phyloP scores from a whole-genome alignment of 2,797 vertebrate species.

The Lutra lutra region DNA sequence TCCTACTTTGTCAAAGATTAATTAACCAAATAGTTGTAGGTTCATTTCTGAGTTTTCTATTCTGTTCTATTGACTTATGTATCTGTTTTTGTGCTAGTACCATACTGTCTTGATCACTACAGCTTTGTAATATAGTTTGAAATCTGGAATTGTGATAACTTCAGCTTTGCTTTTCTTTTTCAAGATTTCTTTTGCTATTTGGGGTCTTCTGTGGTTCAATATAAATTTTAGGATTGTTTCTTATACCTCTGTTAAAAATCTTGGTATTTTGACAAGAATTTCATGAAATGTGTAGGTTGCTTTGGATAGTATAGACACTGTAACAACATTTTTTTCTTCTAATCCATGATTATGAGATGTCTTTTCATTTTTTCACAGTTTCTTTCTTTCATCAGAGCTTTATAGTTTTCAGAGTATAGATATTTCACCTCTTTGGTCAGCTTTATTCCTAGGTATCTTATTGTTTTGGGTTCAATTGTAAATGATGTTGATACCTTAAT shows the following conservation, averaged over 20 bases:
- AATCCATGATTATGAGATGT: neutral
- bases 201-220: neutral
- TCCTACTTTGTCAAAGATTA: neutral
- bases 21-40: neutral
- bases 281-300: neutral
- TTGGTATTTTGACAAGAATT: too few species aligned
- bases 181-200: neutral
- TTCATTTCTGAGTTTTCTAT: neutral
- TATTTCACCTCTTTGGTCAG: neutral
- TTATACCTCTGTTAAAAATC: too few species aligned
- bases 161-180: neutral
- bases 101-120: neutral
- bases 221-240: neutral
- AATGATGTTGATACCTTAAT: neutral
- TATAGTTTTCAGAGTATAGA: neutral
- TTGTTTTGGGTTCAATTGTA: neutral
- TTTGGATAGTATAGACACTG: neutral
- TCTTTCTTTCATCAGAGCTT: neutral
- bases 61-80: neutral
- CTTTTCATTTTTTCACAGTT: neutral
- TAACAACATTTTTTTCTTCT: neutral
- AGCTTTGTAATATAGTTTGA: neutral
- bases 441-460: neutral
- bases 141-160: neutral
- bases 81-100: neutral